A percentile compares a stretch with the other conserved stretches of the same genome.
Conservation (phyloP, 2,113 vertebrate species). For the Pygoscelis adeliae region DNA sequence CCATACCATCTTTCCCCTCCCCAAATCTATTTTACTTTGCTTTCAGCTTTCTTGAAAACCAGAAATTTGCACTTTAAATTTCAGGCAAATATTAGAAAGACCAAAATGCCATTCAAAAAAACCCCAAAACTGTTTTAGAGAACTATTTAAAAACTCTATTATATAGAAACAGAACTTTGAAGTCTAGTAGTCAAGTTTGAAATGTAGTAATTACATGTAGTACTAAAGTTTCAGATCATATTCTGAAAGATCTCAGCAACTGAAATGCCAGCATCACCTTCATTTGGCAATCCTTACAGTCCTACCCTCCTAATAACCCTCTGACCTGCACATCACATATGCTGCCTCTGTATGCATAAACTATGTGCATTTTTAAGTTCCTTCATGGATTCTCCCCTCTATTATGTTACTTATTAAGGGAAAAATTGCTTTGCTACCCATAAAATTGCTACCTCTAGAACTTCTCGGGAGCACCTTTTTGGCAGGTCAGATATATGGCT, state of each 20-base stretch:
- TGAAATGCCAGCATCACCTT: background rate
- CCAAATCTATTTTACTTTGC: background rate
- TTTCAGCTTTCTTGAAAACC: background rate
- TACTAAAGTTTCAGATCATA: background rate
- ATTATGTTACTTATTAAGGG: background rate
- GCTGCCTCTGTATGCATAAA: background rate
- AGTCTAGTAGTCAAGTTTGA: background rate
- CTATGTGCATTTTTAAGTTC: background rate
- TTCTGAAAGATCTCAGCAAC: background rate
- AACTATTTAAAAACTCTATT: background rate
- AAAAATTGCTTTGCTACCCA: background rate
- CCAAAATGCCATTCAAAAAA: background rate
- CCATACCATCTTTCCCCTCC: background rate
- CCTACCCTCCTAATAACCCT: background rate
- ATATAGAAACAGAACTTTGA: background rate
- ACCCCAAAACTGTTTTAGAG: background rate
- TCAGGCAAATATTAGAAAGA: background rate
- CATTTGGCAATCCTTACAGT: background rate
- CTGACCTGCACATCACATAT: background rate
- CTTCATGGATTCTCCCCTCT: background rate
- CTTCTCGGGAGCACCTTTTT: background rate
- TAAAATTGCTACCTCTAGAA: background rate
- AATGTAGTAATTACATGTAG: background rate
- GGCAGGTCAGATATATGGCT: background rate
- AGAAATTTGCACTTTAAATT: background rate